A percentile compares a stretch with the other conserved stretches of the same genome.
Evolutionary conservation across 2,113 vertebrate species (phyloP).

Genomic region (Ahaetulla prasina): DNA sequence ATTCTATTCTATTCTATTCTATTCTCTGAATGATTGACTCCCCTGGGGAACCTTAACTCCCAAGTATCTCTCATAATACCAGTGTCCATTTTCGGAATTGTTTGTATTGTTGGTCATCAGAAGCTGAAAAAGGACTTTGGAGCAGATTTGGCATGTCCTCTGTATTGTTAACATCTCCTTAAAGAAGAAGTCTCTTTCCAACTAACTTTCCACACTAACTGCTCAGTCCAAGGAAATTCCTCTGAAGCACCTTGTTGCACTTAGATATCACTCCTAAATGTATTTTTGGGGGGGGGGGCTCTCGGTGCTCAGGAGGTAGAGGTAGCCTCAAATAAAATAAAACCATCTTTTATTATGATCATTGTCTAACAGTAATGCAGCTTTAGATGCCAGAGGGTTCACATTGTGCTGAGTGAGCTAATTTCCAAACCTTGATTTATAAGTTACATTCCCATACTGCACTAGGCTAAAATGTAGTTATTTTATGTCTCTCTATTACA

Average conservation of each 20-base stretch:
- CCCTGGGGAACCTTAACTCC: background rate
- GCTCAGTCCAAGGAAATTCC: background rate
- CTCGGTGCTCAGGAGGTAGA: background rate
- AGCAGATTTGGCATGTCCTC: background rate
- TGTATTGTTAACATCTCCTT: background rate
- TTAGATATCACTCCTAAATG: background rate
- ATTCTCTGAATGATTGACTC: background rate
- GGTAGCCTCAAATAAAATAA: background rate
- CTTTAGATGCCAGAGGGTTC: background rate
- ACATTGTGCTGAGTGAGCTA: background rate
- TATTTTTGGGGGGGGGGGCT: background rate
- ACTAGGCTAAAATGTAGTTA: background rate
- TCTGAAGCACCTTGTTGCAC: background rate
- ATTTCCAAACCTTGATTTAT: background rate
- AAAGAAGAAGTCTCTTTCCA: background rate
- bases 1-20: too few relatives aligned
- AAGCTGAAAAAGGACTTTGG: background rate
- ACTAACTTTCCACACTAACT: background rate
- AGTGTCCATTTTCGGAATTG: background rate
- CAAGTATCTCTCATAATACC: background rate
- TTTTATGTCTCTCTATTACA: too few relatives aligned
- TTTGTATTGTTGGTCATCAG: background rate
- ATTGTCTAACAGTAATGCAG: background rate
- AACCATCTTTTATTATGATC: background rate
- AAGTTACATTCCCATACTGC: background rate